A percentile compares a stretch with the other conserved stretches of the same genome.
Conservation (phyloP, 2,113 vertebrate species). For the Pogona vitticeps region DNA sequence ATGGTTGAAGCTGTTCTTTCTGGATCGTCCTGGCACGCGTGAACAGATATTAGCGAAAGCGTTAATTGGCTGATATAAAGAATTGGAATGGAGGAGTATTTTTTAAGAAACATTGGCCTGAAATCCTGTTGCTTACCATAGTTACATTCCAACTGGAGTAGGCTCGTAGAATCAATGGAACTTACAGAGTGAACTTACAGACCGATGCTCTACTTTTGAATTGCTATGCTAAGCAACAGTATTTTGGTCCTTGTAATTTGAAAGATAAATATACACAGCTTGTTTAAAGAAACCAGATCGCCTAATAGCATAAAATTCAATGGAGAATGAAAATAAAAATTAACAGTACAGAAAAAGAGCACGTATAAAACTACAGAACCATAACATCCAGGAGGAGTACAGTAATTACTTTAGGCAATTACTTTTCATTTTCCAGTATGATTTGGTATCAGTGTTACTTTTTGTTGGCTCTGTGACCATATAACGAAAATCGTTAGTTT, state of each 20-base stretch:
- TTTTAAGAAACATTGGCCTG: neutral
- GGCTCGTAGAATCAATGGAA: too few species aligned
- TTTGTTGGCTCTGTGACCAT: too few species aligned
- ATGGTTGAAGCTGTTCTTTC: constrained; percentile 76
- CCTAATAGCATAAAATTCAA: neutral
- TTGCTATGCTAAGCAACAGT: too few species aligned
- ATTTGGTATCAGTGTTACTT: neutral
- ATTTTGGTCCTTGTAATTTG: neutral
- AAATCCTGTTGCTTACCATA: too few species aligned
- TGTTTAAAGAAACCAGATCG: neutral
- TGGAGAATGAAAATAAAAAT: neutral
- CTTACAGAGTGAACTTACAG: too few species aligned
- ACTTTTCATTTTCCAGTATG: neutral
- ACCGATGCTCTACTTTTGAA: too few species aligned
- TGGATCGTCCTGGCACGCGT: constrained; percentile 73
- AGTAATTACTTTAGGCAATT: neutral
- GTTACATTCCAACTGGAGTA: too few species aligned
- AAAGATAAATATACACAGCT: neutral
- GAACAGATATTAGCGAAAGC: constrained; percentile 40
- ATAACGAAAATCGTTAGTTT: too few species aligned
- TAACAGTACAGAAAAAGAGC: neutral
- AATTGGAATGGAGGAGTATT: neutral
- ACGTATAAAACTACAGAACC: neutral
- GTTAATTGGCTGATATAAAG: too few species aligned
- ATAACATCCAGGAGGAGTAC: neutral